phyloP scores from a whole-genome alignment of 2,888 invertebrate genomes.

The Drosophila mulleri region DNA sequence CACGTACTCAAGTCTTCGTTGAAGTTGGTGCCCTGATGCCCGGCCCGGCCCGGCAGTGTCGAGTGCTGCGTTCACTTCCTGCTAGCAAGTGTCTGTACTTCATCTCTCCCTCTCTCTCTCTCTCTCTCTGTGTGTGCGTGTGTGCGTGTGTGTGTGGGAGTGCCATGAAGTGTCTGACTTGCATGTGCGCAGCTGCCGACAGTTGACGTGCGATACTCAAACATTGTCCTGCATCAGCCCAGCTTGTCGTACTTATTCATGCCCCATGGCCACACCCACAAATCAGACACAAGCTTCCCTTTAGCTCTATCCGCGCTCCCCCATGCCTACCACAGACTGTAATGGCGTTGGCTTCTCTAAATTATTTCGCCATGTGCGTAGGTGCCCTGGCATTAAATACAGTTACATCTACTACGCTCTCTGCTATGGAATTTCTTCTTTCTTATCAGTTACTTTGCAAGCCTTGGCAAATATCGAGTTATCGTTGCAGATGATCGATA shows the following conservation, averaged over 20 bases:
- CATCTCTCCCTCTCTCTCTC: neutral
- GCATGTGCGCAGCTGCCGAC: conserved; percentile 73
- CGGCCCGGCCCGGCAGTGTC: conserved; percentile 52
- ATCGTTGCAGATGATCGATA: too few species aligned
- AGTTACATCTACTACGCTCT: conserved; percentile 52
- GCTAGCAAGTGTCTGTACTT: conserved; percentile 25
- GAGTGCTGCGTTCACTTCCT: conserved; percentile 70
- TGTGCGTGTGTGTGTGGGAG: conserved; percentile 34
- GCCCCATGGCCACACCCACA: conserved; percentile 27
- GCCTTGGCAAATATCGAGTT: too few species aligned
- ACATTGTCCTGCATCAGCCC: conserved; percentile 52
- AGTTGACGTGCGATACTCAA: conserved; percentile 74
- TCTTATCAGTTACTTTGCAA: neutral
- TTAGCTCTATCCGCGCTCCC: neutral
- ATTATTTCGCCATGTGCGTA: conserved; percentile 56
- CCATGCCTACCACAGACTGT: conserved; percentile 9
- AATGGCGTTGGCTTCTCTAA: conserved; percentile 55
- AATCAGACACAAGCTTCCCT: neutral
- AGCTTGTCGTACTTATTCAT: conserved; percentile 48
- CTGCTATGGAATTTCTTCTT: neutral
- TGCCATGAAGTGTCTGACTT: conserved; percentile 71
- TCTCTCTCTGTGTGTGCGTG: neutral
- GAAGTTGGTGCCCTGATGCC: conserved; percentile 61
- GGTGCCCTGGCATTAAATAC: conserved; percentile 54
- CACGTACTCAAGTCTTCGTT: conserved; percentile 57